Percentiles rank a stretch among this genome's conserved stretches.
Conservation (phyloP, 1,140 invertebrate genomes). For the Aphelenchoides avenae region DNA sequence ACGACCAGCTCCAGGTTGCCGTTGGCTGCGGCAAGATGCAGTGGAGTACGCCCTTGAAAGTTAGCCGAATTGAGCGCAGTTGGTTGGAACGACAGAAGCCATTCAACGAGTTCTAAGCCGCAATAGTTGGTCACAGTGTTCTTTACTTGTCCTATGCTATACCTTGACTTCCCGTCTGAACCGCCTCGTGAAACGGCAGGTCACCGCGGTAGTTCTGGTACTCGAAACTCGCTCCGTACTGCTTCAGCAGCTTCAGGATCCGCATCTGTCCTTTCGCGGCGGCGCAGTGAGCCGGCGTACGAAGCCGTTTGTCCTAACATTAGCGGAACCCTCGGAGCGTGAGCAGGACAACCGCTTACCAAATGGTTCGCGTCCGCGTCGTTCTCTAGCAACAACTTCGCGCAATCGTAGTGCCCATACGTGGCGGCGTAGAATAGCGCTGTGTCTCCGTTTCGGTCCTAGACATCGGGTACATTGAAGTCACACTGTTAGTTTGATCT, state of each 20-base stretch:
- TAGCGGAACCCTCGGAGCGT: too few relatives aligned
- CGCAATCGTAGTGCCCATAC: constrained; percentile 86
- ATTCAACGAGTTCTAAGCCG: constrained; percentile 63
- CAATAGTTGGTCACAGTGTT: too few relatives aligned
- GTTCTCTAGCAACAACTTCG: constrained; percentile 77
- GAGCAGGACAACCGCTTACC: too few relatives aligned
- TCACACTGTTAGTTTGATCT: not conserved
- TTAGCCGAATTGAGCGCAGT: constrained; percentile 81
- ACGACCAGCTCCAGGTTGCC: constrained; percentile 89
- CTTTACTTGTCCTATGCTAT: constrained; percentile 21
- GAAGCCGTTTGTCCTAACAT: constrained; percentile 40
- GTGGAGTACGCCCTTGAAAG: constrained; percentile 80
- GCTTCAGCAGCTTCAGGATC: constrained; percentile 72
- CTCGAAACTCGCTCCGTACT: constrained; percentile 82
- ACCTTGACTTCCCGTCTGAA: constrained; percentile 79
- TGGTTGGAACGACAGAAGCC: constrained; percentile 76
- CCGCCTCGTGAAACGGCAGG: constrained; percentile 86
- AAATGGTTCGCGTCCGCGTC: constrained; percentile 84
- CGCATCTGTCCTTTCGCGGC: constrained; percentile 90
- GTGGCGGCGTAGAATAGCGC: constrained; percentile 92
- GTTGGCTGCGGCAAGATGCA: constrained; percentile 88
- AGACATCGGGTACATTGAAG: constrained; percentile 71
- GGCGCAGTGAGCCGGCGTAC: constrained; percentile 72
- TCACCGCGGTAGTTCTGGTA: constrained; percentile 83
- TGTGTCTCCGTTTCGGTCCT: constrained; percentile 83